phyloP scores from a whole-genome alignment of 2,113 vertebrate species.

The Myiagra hebetior region DNA sequence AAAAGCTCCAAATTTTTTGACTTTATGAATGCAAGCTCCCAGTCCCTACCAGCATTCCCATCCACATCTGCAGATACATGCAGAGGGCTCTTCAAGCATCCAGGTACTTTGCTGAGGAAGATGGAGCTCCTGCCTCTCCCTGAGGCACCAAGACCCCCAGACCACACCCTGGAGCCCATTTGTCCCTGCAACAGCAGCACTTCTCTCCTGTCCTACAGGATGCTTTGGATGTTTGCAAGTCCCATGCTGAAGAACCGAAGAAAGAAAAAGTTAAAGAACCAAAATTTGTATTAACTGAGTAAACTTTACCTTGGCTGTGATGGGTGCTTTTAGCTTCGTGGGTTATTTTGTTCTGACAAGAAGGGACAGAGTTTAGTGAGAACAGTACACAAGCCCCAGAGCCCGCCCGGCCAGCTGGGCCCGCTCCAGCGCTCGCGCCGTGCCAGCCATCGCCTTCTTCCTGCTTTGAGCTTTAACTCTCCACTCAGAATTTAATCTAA shows the following conservation, averaged over 20 bases:
- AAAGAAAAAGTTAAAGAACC: background rate
- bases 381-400: background rate
- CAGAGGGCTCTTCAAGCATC: background rate
- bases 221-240: background rate
- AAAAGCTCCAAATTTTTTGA: no score
- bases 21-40: background rate
- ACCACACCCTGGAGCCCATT: accelerated
- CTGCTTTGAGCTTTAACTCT: background rate
- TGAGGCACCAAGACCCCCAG: no score
- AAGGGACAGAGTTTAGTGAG: background rate
- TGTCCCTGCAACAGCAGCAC: background rate
- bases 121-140: background rate
- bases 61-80: accelerated
- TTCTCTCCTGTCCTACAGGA: background rate
- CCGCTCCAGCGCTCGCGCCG: background rate
- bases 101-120: accelerated
- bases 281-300: background rate
- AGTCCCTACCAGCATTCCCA: accelerated
- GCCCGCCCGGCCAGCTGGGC: background rate
- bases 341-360: background rate
- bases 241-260: background rate
- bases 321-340: background rate
- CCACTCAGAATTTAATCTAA: slow-evolving; percentile 18
- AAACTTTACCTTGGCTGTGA: background rate
- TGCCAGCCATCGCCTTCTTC: slow-evolving; percentile 17